Evolutionary conservation across 1,140 invertebrate species (phyloP), one percentile per base, ranked within the genome.

Genomic region (Cotesia chilonis): DNA sequence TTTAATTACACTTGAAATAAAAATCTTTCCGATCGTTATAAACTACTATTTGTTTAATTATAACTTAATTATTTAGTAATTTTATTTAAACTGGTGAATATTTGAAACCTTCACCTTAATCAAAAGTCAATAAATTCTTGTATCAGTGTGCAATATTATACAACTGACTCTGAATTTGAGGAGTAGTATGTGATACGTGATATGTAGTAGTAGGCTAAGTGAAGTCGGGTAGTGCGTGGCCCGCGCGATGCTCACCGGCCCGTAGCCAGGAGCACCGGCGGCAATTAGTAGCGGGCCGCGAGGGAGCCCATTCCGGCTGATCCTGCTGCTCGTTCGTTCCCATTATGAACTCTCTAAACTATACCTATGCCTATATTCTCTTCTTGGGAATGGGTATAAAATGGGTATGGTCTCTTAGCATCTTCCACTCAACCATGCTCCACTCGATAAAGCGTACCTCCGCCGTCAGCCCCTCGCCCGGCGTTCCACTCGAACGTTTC

Each of bases 261-360:
- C 83, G 83, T 85, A 84, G 81, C 81, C 82, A 80, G 82, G 80
- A 82, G 82, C 84, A 83, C 83, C 82, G 82, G 78, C 83, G 84
- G 84, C 84, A 87, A 87, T 86, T 86, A 87, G 85, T 83, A 85
- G 83, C 83, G 79, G 82, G 82, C 84, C 84, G 83, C 83, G 80
- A 85, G 84, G 84, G 84, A 85, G 82, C 77, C 57, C 77, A 74
- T 77, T 75, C 75, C 77, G 74, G 70, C 75, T 47, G 51, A 37
- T 61, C 35, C 63, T 52, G 77, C 74, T 73, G 28, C 79, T 82
- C 79, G 79, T 79, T 72, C 76, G 72, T 63, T 73, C 71, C 17
- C 64, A 75, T 70, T 70, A 74, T 77, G 73, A 74, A 68, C 60
- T 41, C 47, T 28, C 14, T 14, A 14, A 37, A 74, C 76, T 76